A percentile compares a stretch with the other conserved stretches of the same genome.
Evolutionary conservation across 2,113 vertebrate genomes (phyloP).

Genomic region (Nothobranchius kuhntae): DNA sequence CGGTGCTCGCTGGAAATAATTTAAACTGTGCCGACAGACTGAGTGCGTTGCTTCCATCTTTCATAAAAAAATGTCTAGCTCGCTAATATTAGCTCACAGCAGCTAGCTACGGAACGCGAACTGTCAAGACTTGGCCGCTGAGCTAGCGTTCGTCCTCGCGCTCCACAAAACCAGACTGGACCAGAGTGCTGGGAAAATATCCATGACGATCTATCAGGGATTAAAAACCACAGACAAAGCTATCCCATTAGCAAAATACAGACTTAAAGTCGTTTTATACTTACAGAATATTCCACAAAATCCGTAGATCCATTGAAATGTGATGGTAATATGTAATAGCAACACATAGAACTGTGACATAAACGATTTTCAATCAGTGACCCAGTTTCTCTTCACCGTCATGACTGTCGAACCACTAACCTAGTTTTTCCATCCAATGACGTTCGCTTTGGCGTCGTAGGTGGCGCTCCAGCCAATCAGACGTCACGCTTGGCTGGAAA

Average conservation of each 20-base stretch:
- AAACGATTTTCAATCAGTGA: constrained; percentile 80
- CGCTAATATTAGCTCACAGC: constrained; percentile 53
- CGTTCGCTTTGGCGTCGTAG: constrained; percentile 3
- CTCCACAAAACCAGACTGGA: constrained; percentile 64
- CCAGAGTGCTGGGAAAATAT: constrained; percentile 63
- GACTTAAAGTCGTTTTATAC: constrained; percentile 36
- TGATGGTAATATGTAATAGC: constrained; percentile 42
- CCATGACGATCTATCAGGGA: constrained; percentile 47
- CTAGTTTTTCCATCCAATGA: constrained; percentile 80
- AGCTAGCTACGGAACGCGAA: constrained; percentile 41
- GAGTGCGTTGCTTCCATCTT: not conserved
- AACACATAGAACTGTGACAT: constrained; percentile 75
- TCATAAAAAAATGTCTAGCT: not conserved
- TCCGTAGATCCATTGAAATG: constrained; percentile 48
- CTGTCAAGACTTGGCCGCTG: constrained; percentile 61
- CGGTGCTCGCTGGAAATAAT: not conserved
- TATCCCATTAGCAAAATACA: not conserved
- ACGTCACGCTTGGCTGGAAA: constrained; percentile 1
- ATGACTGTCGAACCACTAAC: constrained; percentile 82
- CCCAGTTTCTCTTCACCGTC: constrained; percentile 81
- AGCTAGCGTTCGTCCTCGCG: constrained; percentile 61
- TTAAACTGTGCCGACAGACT: not conserved
- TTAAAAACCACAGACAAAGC: constrained; percentile 12
- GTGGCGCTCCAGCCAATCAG: constrained; percentile 56
- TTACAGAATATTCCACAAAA: constrained; percentile 48